phyloP scores from a whole-genome alignment of 2,888 invertebrate genomes.

The Caenorhabditis japonica region DNA sequence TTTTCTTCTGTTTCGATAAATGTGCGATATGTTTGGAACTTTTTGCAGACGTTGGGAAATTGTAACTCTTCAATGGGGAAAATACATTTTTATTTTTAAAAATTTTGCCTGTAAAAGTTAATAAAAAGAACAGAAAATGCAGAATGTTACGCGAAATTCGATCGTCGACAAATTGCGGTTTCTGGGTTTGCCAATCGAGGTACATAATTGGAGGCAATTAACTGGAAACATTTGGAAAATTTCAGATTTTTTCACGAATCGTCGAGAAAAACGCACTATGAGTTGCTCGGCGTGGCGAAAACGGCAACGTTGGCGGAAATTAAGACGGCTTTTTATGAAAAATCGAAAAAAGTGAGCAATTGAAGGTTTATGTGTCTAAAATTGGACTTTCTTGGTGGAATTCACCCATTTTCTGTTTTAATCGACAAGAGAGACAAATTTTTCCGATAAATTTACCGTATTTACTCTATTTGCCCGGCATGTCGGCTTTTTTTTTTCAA shows the following conservation, averaged over 20 bases:
- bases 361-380: background rate
- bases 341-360: slow-evolving; percentile 68
- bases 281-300: slow-evolving; percentile 65
- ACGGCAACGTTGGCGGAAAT: slow-evolving; percentile 66
- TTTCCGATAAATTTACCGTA: too few species aligned
- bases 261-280: slow-evolving; percentile 48
- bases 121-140: slow-evolving; percentile 5
- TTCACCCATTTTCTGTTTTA: too few species aligned
- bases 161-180: slow-evolving; percentile 15
- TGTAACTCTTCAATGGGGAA: slow-evolving; percentile 23
- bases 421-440: too few species aligned
- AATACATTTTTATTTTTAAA: slow-evolving; percentile 1
- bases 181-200: slow-evolving; percentile 30
- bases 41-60: background rate
- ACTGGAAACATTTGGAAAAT: too few species aligned
- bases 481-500: too few species aligned
- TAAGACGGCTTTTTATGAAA: slow-evolving; percentile 71
- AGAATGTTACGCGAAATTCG: slow-evolving; percentile 22
- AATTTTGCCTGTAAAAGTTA: background rate
- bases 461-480: too few species aligned
- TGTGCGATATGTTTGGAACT: slow-evolving; percentile 12
- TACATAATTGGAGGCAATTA: slow-evolving; percentile 5
- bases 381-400: too few species aligned
- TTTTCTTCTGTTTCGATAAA: slow-evolving; percentile 13
- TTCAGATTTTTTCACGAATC: too few species aligned